phyloP scores from a whole-genome alignment of 2,797 vertebrate genomes.

The Coracias cyanogaster region DNA sequence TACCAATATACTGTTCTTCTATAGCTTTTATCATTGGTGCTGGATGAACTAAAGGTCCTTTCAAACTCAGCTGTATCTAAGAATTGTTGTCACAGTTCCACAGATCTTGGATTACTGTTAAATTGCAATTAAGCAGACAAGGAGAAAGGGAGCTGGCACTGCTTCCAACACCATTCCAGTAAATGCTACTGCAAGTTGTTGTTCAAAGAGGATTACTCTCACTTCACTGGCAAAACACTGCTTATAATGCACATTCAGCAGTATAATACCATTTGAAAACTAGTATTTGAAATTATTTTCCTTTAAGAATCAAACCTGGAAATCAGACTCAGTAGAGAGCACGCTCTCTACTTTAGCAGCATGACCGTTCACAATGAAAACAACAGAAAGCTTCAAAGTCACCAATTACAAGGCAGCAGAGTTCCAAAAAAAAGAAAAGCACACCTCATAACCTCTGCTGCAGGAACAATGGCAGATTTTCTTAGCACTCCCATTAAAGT shows the following conservation, averaged over 20 bases:
- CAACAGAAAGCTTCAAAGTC: constrained; percentile 48
- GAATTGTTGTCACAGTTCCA: constrained; percentile 54
- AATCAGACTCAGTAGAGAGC: constrained; percentile 66
- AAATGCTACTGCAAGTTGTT: constrained; percentile 48
- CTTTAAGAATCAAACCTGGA: constrained; percentile 72
- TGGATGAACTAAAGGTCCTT: constrained; percentile 31
- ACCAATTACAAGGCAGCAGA: constrained; percentile 35
- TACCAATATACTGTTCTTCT: not conserved
- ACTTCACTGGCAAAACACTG: constrained; percentile 20
- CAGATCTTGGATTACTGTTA: constrained; percentile 67
- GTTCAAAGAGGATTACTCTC: constrained; percentile 62
- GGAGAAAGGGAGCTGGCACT: constrained; percentile 47
- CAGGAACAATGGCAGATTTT: constrained; percentile 9
- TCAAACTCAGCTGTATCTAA: constrained; percentile 35
- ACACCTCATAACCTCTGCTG: constrained; percentile 43
- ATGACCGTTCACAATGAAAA: not conserved
- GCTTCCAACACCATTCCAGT: constrained; percentile 37
- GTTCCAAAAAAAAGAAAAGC: not conserved
- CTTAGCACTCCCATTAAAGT: constrained; percentile 21
- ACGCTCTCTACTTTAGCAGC: constrained; percentile 25
- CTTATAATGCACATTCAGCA: constrained; percentile 48
- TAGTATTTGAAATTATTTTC: constrained; percentile 52
- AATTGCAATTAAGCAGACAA: constrained; percentile 69
- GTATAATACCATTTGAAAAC: constrained; percentile 33
- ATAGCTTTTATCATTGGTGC: constrained; percentile 25